Conservation (phyloP, 1,140 invertebrate species). For the Trichoplusia ni region DNA sequence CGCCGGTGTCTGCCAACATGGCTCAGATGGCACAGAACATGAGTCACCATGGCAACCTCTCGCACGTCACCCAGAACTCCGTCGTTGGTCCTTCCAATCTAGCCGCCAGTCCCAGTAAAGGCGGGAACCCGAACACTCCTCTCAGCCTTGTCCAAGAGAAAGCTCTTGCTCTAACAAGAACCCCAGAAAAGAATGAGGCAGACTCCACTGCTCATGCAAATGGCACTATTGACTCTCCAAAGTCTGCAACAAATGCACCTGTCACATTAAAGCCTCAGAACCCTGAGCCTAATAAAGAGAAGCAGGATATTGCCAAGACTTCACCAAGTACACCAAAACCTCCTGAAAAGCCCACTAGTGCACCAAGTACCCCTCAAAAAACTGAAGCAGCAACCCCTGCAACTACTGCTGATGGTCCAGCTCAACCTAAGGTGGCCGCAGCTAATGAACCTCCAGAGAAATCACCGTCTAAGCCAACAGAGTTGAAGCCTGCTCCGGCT, state of each 20-base stretch:
- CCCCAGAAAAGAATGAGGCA: conserved; percentile 74
- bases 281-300: conserved; percentile 69
- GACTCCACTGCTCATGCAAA: conserved; percentile 68
- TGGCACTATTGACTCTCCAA: conserved; percentile 72
- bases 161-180: conserved; percentile 66
- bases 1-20: conserved; percentile 73
- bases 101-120: conserved; percentile 62
- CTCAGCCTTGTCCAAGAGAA: conserved; percentile 74
- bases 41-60: conserved; percentile 78
- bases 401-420: conserved; percentile 51
- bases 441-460: conserved; percentile 71
- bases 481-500: conserved; percentile 64
- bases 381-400: conserved; percentile 50
- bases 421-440: conserved; percentile 70
- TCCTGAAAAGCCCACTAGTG: conserved; percentile 63
- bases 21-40: conserved; percentile 78
- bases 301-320: conserved; percentile 74
- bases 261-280: conserved; percentile 65
- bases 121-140: conserved; percentile 54
- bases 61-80: conserved; percentile 65
- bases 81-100: conserved; percentile 48
- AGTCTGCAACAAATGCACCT: conserved; percentile 60
- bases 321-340: conserved; percentile 76
- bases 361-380: conserved; percentile 65
- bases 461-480: conserved; percentile 64